phyloP scores from a whole-genome alignment of 2,113 vertebrate genomes.

The Cygnus buccinator region DNA sequence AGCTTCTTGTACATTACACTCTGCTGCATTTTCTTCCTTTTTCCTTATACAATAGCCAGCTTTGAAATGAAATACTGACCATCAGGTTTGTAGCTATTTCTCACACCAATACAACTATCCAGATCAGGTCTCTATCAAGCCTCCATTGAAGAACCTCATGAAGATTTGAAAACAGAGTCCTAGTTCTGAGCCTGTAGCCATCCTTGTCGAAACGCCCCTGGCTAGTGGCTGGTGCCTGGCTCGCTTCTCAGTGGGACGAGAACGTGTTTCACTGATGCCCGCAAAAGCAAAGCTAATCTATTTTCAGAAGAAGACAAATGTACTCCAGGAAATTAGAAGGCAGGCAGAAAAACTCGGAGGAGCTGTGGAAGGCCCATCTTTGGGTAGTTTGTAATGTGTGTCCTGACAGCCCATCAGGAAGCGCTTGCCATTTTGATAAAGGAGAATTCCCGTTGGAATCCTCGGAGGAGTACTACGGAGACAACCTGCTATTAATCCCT shows the following conservation, averaged over 20 bases:
- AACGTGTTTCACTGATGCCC: constrained; percentile 38
- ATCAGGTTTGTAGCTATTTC: background rate
- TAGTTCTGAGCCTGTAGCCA: background rate
- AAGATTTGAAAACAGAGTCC: background rate
- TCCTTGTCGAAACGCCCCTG: background rate
- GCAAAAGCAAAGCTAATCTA: constrained; percentile 36
- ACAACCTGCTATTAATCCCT: constrained; percentile 47
- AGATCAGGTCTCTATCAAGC: background rate
- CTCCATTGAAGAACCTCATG: background rate
- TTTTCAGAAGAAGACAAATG: constrained; percentile 40
- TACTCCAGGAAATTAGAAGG: constrained; percentile 51
- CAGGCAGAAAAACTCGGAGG: constrained; percentile 34
- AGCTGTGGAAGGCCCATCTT: constrained; percentile 40
- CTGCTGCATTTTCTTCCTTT: background rate
- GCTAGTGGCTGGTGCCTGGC: background rate
- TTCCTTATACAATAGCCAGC: background rate
- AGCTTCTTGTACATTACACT: background rate
- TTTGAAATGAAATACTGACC: background rate
- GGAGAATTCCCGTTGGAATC: constrained; percentile 42
- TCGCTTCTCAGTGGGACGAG: background rate
- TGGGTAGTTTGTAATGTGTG: constrained; percentile 35
- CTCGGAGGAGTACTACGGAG: constrained; percentile 1
- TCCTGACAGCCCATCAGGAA: constrained; percentile 39
- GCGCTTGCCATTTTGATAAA: constrained; percentile 48
- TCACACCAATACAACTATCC: background rate